Conservation (phyloP, 1,140 invertebrate genomes). For the Drosophila albomicans region DNA sequence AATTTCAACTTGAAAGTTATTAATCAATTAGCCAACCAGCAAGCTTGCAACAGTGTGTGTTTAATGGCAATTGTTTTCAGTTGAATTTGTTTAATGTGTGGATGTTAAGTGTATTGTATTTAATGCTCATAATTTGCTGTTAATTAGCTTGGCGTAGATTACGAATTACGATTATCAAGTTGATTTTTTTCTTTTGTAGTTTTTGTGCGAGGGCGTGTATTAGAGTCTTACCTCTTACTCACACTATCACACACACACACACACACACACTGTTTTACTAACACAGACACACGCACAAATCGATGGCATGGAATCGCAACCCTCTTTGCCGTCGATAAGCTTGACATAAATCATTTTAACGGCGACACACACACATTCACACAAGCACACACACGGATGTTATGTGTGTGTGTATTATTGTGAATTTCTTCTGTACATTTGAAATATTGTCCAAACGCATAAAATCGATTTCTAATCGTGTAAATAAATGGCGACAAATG, state of each 20-base stretch:
- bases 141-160: slow-evolving; percentile 35
- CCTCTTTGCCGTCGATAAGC: slow-evolving; percentile 54
- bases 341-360: slow-evolving; percentile 82
- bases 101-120: not conserved
- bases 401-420: slow-evolving; percentile 28
- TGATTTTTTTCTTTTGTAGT: slow-evolving; percentile 10
- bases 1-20: slow-evolving; percentile 48
- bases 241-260: not conserved
- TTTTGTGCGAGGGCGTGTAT: not conserved
- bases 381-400: not conserved
- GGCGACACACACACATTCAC: slow-evolving; percentile 48
- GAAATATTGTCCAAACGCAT: slow-evolving; percentile 78
- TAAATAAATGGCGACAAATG: slow-evolving; percentile 82
- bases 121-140: not conserved
- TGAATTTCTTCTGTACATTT: slow-evolving; percentile 59
- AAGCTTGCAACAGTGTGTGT: slow-evolving; percentile 13
- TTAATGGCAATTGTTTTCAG: slow-evolving; percentile 4
- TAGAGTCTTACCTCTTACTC: not conserved
- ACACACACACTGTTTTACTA: not conserved
- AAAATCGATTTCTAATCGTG: slow-evolving; percentile 83
- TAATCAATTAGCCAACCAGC: slow-evolving; percentile 65
- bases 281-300: slow-evolving; percentile 24
- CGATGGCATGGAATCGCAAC: slow-evolving; percentile 43
- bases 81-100: not conserved
- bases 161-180: slow-evolving; percentile 7